A percentile compares a stretch with the other conserved stretches of the same genome.
These are phyloP conservation scores for Monodelphis domestica DNA, from an alignment of 2,797 vertebrate genomes.

Conservation along the genomic window DNA sequence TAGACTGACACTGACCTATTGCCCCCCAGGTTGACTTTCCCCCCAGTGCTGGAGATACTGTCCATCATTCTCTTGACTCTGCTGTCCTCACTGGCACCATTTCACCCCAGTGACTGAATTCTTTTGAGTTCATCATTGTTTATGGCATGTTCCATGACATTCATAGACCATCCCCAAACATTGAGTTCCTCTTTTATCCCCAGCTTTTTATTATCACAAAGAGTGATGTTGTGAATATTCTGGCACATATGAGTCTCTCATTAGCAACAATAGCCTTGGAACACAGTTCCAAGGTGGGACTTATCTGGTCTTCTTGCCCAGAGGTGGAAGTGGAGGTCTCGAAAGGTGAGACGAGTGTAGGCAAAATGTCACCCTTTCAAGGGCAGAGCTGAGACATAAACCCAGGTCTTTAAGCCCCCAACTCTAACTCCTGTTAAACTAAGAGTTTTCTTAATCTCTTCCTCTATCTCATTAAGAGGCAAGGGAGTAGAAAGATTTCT, in stretches of 20 bases:
- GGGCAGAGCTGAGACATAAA: too few species aligned
- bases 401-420: too few species aligned
- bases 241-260: not conserved
- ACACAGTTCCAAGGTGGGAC: not conserved
- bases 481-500: too few species aligned
- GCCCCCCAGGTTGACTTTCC: not conserved
- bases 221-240: not conserved
- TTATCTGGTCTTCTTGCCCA: not conserved
- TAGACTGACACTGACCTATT: too few species aligned
- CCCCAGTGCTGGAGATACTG: not conserved
- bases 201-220: not conserved
- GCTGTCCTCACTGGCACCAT: not conserved
- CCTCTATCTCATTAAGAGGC: too few species aligned
- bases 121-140: not conserved
- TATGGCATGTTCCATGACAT: not conserved
- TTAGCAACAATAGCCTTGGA: not conserved
- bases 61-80: not conserved
- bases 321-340: too few species aligned
- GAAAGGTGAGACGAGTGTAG: not conserved
- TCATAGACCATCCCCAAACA: fast-evolving
- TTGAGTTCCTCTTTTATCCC: too few species aligned
- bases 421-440: too few species aligned
- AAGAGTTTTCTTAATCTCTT: too few species aligned
- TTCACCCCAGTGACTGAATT: not conserved
- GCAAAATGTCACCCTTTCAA: not conserved